Percentiles rank a stretch among this genome's conserved stretches.
phyloP scores from a whole-genome alignment of 2,113 vertebrate species.

The Zosterops pallidus region DNA sequence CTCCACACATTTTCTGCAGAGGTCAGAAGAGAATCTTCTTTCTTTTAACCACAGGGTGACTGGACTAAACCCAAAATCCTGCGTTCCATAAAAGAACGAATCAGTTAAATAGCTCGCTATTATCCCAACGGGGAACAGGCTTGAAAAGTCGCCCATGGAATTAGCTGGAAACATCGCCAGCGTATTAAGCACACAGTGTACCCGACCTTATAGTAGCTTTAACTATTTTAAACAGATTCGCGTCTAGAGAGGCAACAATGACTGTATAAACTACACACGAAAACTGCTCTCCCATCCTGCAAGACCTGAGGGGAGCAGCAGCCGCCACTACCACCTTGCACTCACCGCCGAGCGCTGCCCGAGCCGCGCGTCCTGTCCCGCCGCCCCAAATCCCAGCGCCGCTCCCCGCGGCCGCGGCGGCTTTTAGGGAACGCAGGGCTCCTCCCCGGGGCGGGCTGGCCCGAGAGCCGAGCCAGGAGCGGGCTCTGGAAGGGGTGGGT shows the following conservation, averaged over 20 bases:
- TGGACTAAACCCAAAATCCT: not conserved
- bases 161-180: too few species aligned
- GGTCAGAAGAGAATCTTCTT: not conserved
- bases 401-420: not conserved
- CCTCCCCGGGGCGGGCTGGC: not conserved
- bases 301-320: not conserved
- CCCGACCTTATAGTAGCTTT: not conserved
- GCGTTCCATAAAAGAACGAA: not conserved
- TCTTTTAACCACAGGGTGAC: not conserved
- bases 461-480: not conserved
- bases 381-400: fast-evolving
- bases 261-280: not conserved
- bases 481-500: fast-evolving
- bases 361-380: fast-evolving
- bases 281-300: not conserved
- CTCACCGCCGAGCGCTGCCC: not conserved
- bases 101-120: not conserved
- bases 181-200: fast-evolving
- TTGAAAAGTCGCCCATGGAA: not conserved
- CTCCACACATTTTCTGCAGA: too few species aligned
- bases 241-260: not conserved
- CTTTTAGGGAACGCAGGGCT: not conserved
- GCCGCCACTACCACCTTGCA: fast-evolving
- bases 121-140: not conserved
- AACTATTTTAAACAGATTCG: not conserved